Evolutionary conservation across 2,797 vertebrate species (phyloP), one percentile per base, ranked within the genome.

Genomic region (Aselliscus stoliczkanus): DNA sequence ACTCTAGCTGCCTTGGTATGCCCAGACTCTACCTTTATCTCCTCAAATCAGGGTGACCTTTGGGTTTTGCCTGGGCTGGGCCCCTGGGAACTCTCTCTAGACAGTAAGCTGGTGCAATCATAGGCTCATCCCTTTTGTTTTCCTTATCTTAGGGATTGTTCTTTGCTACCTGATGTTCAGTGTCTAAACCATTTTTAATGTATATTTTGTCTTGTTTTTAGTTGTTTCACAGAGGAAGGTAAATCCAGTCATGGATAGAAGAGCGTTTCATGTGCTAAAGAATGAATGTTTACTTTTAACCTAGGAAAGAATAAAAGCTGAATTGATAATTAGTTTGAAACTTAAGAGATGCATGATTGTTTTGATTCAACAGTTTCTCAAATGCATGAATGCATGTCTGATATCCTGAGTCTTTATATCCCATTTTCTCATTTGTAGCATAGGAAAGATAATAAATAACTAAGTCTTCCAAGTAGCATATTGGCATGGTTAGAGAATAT

Each of bases 401-500:
- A 76, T 15, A 86, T 73, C 15, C 10, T 58, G 13, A 86, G 17
- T 58, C 64, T 83, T 93, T 95, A 85, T 37, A 21, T 39, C 21
- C 50, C 39, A 70, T 92, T 87, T 96, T 89, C 62, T 88, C 54
- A 27, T 80, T 90, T 88, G n/a, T 72, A 90, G 13, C 25, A 62
- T n/a, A 54, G 34, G 34, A 21, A 83, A 94, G 20, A 50, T 89
- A 92, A 93, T 69, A 95, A 93, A 96, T 94, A 95, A 69, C 23
- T 56, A 76, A 86, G 13, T 3, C 34, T 77, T 88, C 39, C 23
- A 60, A 77, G 34, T 29, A 90, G 64, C 86, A 84, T 75, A 60
- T 60, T 88, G 75, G 15, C 65, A 50, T 75, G 44, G 18, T 91
- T 88, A 93, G 31, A 82, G 13, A 89, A 60, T 94, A 64, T 56